Base-by-base conservation (phyloP, 1,140 invertebrate species). In the Macrosteles quadrilineatus region DNA sequence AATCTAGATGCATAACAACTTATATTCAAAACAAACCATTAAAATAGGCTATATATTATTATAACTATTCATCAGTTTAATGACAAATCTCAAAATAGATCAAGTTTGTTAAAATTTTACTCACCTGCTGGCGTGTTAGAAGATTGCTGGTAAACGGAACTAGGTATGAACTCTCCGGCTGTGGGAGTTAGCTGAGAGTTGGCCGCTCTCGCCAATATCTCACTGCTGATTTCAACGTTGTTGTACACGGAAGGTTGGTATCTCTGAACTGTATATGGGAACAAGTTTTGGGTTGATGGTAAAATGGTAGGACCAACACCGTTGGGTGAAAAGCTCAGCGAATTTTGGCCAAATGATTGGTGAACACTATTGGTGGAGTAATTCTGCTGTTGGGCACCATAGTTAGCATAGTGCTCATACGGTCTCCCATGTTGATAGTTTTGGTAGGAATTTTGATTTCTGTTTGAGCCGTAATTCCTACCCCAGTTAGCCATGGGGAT, bases 91-190 rank as follows among this genome's bases (percentile, higher is more conserved):
- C n/a, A n/a, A n/a, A n/a, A n/a, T n/a, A n/a, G n/a, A n/a, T n/a
- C n/a, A n/a, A n/a, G n/a, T n/a, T n/a, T n/a, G n/a, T n/a, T n/a
- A n/a, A n/a, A n/a, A n/a, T n/a, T n/a, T n/a, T n/a, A n/a, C n/a
- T 29, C 27, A 59, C 55, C 55, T 59, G 25, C 21, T 27, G 4
- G 12, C 9, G 55, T 11, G 19, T 23, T 25, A 64, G 3, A 6
- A 12, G 63, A 43, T 31, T 32, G 31, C 40, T 66, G 63, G 21
- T 66, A 66, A 1, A 30, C n/a, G 9, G 40, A 66, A 25, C 40
- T 66, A 43, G 63, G 63, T 1, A 66, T 66, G 21, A 66, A 66
- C 23, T 66, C 63, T 43, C 63, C 63, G 45, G 63, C 63, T 21
- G 63, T 66, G 1, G 63, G 36, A 25, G 63, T 66, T 1, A 66